Conservation (phyloP, 2,888 invertebrate genomes). For the Eupithecia pulchellata region DNA sequence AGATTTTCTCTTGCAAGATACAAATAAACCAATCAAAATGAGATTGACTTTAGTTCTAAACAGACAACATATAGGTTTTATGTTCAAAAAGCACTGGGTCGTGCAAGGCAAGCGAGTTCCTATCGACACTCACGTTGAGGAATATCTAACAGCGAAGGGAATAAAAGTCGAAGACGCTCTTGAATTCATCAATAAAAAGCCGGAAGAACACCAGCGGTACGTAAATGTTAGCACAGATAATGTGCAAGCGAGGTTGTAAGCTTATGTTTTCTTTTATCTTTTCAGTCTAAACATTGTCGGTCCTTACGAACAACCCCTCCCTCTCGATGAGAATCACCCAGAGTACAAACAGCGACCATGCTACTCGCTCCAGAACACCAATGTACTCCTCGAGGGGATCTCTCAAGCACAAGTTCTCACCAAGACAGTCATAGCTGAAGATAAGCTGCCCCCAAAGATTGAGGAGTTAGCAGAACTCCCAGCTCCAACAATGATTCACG, state of each 20-base stretch:
- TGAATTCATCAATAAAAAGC: slow-evolving; percentile 83
- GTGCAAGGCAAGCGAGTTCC: slow-evolving; percentile 87
- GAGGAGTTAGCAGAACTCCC: slow-evolving; percentile 80
- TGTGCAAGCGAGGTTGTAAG: neutral
- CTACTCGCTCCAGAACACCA: slow-evolving; percentile 85
- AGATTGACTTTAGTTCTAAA: slow-evolving; percentile 86
- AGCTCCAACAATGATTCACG: slow-evolving; percentile 81
- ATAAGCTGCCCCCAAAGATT: slow-evolving; percentile 86
- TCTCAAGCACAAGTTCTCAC: slow-evolving; percentile 93
- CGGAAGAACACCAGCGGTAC: slow-evolving; percentile 63
- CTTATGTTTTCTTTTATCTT: neutral
- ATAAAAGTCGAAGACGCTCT: slow-evolving; percentile 86
- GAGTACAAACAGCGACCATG: slow-evolving; percentile 87
- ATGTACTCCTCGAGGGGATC: slow-evolving; percentile 89
- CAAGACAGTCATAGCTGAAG: slow-evolving; percentile 88
- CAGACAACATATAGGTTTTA: slow-evolving; percentile 90
- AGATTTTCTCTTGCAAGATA: neutral
- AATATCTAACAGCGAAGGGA: slow-evolving; percentile 83
- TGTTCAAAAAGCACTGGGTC: slow-evolving; percentile 90
- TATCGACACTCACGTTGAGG: slow-evolving; percentile 83
- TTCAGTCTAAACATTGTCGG: slow-evolving; percentile 76
- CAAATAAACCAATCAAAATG: slow-evolving; percentile 79
- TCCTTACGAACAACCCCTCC: slow-evolving; percentile 65
- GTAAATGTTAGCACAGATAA: neutral
- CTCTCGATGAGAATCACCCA: slow-evolving; percentile 86